Evolutionary conservation across 2,113 vertebrate species (phyloP), one percentile per base, ranked within the genome.

Genomic region (Semicossyphus pulcher): DNA sequence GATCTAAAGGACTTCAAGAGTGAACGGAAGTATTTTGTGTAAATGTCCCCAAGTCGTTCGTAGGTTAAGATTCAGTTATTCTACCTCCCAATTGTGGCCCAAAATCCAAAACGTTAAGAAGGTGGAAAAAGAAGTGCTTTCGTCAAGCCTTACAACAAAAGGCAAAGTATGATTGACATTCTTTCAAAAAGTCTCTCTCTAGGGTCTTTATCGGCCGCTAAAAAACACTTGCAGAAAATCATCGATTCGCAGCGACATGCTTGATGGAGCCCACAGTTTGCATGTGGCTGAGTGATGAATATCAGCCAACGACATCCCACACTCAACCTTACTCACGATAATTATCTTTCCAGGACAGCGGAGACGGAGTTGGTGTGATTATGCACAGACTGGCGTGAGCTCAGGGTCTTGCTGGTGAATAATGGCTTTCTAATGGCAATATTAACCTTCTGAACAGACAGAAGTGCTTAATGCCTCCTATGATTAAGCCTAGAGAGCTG

Each of bases 341-440:
- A 91, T 90, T 83, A 72, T 76, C 81, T 57, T 65, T 42, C 44
- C 77, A 61, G 32, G 72, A 51, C 48, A 31, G 34, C 6, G 56
- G 39, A 77, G 80, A 80, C 5, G 23, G 66, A 69, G 81, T 86
- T 62, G 56, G 45, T 58, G 61, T n/a, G 69, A 70, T 78, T 83
- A 64, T 59, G 45, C 44, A 47, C 28, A 39, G 62, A 63, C 63
- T 56, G 57, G 56, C 72, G 45, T 20, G 65, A 72, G 75, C 65
- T 72, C 76, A 53, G 69, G 71, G 54, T 81, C 73, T 65, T 45
- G 18, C 51, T 39, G 69, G 77, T 73, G 87, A 90, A 86, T 76
- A 90, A 89, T 76, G 72, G 52, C 58, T 72, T 84, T 86, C 65
- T 86, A 89, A 91, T 86, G 77, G 81, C 78, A 82, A 88, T 82